phyloP scores from a whole-genome alignment of 2,113 vertebrate genomes.

The Chunga burmeisteri region DNA sequence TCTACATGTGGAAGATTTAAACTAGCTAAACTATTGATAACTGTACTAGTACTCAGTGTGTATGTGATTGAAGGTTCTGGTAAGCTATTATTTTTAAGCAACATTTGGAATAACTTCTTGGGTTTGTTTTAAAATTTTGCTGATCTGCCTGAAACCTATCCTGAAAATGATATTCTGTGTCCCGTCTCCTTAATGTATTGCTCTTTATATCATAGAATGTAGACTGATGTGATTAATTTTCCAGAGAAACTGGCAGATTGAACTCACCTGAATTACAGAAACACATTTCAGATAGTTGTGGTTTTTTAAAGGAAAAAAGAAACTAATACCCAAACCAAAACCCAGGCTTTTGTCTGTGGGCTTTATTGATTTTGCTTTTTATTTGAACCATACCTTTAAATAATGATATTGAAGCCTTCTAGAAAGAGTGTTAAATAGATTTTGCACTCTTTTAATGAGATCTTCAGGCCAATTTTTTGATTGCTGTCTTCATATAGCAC shows the following conservation, averaged over 20 bases:
- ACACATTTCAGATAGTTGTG: not conserved
- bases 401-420: not conserved
- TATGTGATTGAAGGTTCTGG: not conserved
- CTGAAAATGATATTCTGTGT: fast-evolving
- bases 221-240: not conserved
- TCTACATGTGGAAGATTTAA: not conserved
- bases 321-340: not conserved
- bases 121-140: too few species aligned
- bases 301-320: not conserved
- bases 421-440: not conserved
- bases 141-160: not conserved
- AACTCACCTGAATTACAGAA: not conserved
- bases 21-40: not conserved
- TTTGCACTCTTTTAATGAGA: not conserved
- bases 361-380: not conserved
- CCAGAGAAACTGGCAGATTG: not conserved
- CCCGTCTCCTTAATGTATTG: not conserved
- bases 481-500: not conserved
- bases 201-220: not conserved
- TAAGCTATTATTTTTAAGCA: not conserved
- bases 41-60: not conserved
- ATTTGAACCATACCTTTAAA: not conserved
- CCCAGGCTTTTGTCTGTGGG: not conserved
- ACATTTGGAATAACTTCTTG: not conserved
- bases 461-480: not conserved